Conservation (phyloP, 2,797 vertebrate species). For the Cottoperca gobio region DNA sequence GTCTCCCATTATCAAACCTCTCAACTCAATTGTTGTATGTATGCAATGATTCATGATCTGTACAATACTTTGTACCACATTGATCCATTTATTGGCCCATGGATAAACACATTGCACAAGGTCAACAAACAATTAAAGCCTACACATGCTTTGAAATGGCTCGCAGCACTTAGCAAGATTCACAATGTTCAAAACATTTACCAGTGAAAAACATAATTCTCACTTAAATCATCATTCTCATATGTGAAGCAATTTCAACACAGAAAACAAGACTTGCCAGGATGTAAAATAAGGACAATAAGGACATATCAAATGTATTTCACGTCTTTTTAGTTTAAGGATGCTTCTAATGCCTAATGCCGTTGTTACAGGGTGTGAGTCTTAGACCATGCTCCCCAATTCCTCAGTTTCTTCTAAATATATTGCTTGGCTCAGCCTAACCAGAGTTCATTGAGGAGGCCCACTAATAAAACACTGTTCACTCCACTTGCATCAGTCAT, state of each 20-base stretch:
- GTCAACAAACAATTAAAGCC: slow-evolving; percentile 26
- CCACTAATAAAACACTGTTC: neutral
- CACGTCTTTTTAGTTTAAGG: neutral
- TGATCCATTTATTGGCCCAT: slow-evolving; percentile 52
- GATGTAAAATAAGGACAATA: neutral
- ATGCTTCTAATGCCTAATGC: neutral
- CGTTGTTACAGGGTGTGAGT: neutral
- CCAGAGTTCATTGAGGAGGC: neutral
- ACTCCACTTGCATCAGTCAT: neutral
- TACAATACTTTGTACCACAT: slow-evolving; percentile 8
- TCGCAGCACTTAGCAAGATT: slow-evolving; percentile 11
- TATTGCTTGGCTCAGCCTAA: neutral
- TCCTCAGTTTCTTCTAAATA: neutral
- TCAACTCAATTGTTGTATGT: neutral
- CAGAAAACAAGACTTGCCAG: neutral
- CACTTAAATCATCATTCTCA: neutral
- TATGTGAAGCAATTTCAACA: neutral
- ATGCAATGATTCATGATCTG: neutral
- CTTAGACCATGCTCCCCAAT: neutral
- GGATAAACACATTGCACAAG: slow-evolving; percentile 37
- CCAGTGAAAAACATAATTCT: slow-evolving; percentile 1
- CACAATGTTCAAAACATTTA: slow-evolving; percentile 28
- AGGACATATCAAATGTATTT: neutral
- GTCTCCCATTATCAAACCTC: no score
- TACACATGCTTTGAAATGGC: slow-evolving; percentile 20